Evolutionary conservation across 2,888 invertebrate genomes (phyloP), one percentile per base, ranked within the genome.

Genomic region (Xestia xanthographa): DNA sequence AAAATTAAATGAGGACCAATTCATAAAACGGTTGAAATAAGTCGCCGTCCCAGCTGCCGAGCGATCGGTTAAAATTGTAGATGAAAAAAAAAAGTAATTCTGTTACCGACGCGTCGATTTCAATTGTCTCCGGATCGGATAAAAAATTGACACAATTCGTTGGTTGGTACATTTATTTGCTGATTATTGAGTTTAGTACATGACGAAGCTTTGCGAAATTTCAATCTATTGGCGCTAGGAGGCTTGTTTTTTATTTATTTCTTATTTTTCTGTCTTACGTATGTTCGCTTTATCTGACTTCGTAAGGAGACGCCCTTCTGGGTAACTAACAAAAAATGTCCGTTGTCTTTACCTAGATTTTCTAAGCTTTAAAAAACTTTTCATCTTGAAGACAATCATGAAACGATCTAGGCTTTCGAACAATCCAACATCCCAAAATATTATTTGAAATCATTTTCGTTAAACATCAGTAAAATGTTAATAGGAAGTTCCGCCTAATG

Each of bases 1-100:
- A 86, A 91, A 94, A 95, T 95, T 91, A 91, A 91, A 94, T 93
- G 87, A 88, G 75, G 87, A 91, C 86, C 90, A 87, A 93, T 93
- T 93, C 88, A 90, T 90, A 89, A 89, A 89, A 90, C 67, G 89
- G 88, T 77, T 89, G 87, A 83, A 90, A 88, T 85, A 88, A 88
- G 87, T 70, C 63, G 56, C 34, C 34, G 76, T 66, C 93, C 91
- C 95, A 95, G 94, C 93, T 95, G 95, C 82, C 86, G 77, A 75
- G 82, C 81, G 79, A 85, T 83, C 82, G 85, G 85, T 85, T 86
- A 85, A 86, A 89, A 90, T 86, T 85, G 85, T 87, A 86, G 85
- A 85, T 81, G 80, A 76, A 90, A 89, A 58, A 89, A 89, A 89
- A 89, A 89, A 88, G 86, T 85, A 87, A 89, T 87, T 86, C 85